phyloP scores from a whole-genome alignment of 1,140 invertebrate species.

The Octopus sinensis region DNA sequence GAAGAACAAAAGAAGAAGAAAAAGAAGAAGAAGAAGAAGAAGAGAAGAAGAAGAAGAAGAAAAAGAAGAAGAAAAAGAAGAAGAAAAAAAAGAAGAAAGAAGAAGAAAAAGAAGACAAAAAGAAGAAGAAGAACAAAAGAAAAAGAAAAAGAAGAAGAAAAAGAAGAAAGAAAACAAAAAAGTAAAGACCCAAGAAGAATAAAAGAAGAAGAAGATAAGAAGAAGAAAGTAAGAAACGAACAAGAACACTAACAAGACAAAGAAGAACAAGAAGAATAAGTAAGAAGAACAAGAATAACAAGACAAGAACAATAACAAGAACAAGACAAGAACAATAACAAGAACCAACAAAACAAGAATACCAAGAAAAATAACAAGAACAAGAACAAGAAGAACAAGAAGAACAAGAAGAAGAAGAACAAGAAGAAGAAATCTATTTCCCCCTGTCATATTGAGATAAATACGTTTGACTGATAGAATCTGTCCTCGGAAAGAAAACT shows the following conservation, averaged over 20 bases:
- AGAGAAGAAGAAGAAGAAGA: not conserved
- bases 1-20: not conserved
- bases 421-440: not conserved
- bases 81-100: not conserved
- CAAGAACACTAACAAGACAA: not conserved
- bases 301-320: not conserved
- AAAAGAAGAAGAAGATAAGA: not conserved
- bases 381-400: not conserved
- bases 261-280: not conserved
- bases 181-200: not conserved
- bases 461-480: no score
- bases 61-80: not conserved
- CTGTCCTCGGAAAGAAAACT: no score
- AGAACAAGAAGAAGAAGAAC: not conserved
- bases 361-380: not conserved
- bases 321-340: not conserved
- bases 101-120: not conserved
- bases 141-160: not conserved
- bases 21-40: not conserved
- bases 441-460: no score
- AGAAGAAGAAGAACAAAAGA: not conserved
- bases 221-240: not conserved
- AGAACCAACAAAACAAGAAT: not conserved
- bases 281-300: not conserved
- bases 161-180: not conserved